Evolutionary conservation across 2,888 invertebrate genomes (phyloP).

Genomic region (Pammene aurita): DNA sequence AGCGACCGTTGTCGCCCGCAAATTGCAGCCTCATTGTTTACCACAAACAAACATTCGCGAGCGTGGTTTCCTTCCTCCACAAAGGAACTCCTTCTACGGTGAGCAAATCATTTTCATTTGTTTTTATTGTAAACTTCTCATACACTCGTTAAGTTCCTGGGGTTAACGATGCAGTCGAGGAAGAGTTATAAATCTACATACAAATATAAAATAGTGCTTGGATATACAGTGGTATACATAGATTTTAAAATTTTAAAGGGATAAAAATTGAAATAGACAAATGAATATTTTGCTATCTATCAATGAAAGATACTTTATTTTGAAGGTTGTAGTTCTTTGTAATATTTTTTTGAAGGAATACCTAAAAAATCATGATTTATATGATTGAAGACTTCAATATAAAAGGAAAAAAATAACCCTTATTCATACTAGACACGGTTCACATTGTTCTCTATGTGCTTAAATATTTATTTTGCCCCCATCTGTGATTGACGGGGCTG

Average conservation of each 20-base stretch:
- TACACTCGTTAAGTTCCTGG: slow-evolving; percentile 43
- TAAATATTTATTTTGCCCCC: not conserved
- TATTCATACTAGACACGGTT: too few relatives aligned
- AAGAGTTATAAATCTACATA: slow-evolving; percentile 1
- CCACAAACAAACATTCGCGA: slow-evolving; percentile 74
- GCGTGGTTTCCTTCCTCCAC: slow-evolving; percentile 70
- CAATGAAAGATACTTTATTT: too few relatives aligned
- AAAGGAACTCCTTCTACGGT: slow-evolving; percentile 72
- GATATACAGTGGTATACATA: too few relatives aligned
- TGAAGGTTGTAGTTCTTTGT: too few relatives aligned
- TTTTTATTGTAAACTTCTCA: slow-evolving; percentile 64
- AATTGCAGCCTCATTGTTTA: slow-evolving; percentile 81
- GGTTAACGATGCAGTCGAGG: slow-evolving; percentile 22
- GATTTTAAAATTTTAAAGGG: too few relatives aligned
- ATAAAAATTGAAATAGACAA: too few relatives aligned
- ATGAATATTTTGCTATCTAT: too few relatives aligned
- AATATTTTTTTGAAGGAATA: too few relatives aligned
- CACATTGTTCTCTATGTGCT: not conserved
- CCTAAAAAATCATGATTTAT: too few relatives aligned
- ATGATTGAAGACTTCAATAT: too few relatives aligned
- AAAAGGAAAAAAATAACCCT: too few relatives aligned
- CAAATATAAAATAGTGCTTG: not conserved
- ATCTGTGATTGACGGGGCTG: not conserved
- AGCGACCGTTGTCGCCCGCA: slow-evolving; percentile 71
- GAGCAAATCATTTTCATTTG: slow-evolving; percentile 70